Evolutionary conservation across 2,113 vertebrate genomes (phyloP).

Genomic region (Stigmatopora argus): DNA sequence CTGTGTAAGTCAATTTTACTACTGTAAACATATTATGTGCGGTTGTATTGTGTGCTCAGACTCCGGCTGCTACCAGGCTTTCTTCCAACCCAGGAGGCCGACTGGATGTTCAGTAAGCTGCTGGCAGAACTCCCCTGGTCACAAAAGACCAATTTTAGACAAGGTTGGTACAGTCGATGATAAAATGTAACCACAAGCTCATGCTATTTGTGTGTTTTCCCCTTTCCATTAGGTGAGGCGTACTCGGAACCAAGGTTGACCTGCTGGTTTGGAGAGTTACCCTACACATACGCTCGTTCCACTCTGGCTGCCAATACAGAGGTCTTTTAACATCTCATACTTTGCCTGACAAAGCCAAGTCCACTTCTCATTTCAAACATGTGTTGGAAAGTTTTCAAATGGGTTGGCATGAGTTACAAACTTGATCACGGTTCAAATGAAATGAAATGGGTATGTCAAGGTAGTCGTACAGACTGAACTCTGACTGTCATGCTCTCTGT

Average conservation of each 20-base stretch:
- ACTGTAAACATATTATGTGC: not conserved
- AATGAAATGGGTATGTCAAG: too few relatives aligned
- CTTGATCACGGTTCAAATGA: too few relatives aligned
- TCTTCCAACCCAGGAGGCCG: constrained; percentile 76
- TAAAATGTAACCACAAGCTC: not conserved
- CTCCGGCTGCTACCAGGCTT: constrained; percentile 80
- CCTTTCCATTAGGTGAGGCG: constrained; percentile 65
- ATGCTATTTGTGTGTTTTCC: not conserved
- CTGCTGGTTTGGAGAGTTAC: constrained; percentile 89
- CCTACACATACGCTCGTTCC: constrained; percentile 86
- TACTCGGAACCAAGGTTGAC: constrained; percentile 90
- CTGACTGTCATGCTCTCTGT: not conserved
- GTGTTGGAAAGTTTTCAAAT: too few relatives aligned
- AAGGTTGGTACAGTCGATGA: constrained; percentile 58
- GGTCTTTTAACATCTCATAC: constrained; percentile 51
- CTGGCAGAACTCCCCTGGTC: constrained; percentile 84
- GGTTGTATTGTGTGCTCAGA: constrained; percentile 50
- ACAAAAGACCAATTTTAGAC: constrained; percentile 80
- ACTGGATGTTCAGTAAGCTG: constrained; percentile 85
- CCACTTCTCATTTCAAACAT: too few relatives aligned
- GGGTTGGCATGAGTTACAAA: too few relatives aligned
- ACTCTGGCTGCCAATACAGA: constrained; percentile 84
- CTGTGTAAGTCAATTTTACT: too few relatives aligned
- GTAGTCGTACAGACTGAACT: not conserved
- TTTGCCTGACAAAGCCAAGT: not conserved